Evolutionary conservation across 2,888 invertebrate genomes (phyloP).

Genomic region (Standfussiana lucernea): DNA sequence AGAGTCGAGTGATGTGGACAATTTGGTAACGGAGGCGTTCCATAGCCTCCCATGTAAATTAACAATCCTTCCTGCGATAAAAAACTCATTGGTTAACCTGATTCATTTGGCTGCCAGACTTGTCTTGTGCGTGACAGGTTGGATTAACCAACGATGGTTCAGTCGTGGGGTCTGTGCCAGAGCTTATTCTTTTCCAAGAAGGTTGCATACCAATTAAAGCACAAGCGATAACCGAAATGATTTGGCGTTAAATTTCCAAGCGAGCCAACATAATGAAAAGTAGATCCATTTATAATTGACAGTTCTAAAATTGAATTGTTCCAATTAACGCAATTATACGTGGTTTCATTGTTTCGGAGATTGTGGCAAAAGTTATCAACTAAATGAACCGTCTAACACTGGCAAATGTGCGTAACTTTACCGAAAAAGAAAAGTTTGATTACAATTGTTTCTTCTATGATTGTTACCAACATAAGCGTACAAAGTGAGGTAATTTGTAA

Average conservation of each 20-base stretch:
- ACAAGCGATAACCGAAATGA: background rate
- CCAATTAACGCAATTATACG: constrained; percentile 9
- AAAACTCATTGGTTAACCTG: constrained; percentile 70
- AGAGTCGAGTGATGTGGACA: constrained; percentile 76
- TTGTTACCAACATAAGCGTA: constrained; percentile 31
- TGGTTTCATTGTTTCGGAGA: constrained; percentile 12
- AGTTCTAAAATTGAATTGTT: constrained; percentile 10
- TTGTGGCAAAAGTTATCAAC: constrained; percentile 27
- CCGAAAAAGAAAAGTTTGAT: constrained; percentile 58
- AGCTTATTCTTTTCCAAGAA: constrained; percentile 8
- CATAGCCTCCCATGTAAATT: constrained; percentile 76
- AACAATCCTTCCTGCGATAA: constrained; percentile 70
- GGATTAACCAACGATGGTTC: constrained; percentile 47
- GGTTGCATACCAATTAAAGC: background rate
- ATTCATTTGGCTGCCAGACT: constrained; percentile 66
- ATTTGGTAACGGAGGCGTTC: constrained; percentile 70
- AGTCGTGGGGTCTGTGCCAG: background rate
- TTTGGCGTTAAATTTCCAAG: background rate
- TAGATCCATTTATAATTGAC: background rate
- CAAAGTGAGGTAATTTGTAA: constrained; percentile 55
- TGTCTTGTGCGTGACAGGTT: constrained; percentile 65
- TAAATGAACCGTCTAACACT: constrained; percentile 25
- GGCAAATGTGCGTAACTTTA: constrained; percentile 17
- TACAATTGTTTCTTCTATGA: constrained; percentile 58
- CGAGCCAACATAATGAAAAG: background rate